Conservation (phyloP, 2,113 vertebrate genomes). For the Lamprotornis superbus region DNA sequence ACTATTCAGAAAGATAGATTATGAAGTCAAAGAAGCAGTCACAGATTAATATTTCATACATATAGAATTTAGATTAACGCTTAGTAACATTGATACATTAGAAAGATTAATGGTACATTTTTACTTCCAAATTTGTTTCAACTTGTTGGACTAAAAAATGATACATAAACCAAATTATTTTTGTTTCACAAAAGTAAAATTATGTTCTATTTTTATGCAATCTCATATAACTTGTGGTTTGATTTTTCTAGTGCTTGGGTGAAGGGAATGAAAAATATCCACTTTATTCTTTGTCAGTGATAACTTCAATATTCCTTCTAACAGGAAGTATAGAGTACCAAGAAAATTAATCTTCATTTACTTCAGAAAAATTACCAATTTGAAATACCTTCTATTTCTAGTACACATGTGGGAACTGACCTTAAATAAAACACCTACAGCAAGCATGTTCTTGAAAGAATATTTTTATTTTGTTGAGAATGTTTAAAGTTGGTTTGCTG, state of each 20-base stretch:
- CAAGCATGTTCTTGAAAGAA: background rate
- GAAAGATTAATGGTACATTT: background rate
- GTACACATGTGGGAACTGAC: background rate
- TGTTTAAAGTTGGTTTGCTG: background rate
- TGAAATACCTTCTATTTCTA: background rate
- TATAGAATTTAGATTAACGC: background rate
- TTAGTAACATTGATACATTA: background rate
- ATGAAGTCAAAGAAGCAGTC: background rate
- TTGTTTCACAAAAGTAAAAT: background rate
- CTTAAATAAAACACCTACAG: background rate
- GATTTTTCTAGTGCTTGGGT: background rate
- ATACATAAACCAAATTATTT: background rate
- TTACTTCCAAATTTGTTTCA: background rate
- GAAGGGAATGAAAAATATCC: background rate
- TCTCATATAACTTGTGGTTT: background rate
- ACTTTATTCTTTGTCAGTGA: background rate
- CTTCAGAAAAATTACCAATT: background rate
- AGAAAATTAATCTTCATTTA: background rate
- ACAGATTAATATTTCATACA: background rate
- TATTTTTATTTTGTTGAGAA: background rate
- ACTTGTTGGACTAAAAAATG: background rate
- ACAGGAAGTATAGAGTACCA: background rate
- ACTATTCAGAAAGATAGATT: background rate
- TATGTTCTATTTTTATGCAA: background rate
- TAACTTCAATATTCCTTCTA: background rate